Evolutionary conservation across 2,888 invertebrate genomes (phyloP).

Genomic region (Rhamnusium bicolor): DNA sequence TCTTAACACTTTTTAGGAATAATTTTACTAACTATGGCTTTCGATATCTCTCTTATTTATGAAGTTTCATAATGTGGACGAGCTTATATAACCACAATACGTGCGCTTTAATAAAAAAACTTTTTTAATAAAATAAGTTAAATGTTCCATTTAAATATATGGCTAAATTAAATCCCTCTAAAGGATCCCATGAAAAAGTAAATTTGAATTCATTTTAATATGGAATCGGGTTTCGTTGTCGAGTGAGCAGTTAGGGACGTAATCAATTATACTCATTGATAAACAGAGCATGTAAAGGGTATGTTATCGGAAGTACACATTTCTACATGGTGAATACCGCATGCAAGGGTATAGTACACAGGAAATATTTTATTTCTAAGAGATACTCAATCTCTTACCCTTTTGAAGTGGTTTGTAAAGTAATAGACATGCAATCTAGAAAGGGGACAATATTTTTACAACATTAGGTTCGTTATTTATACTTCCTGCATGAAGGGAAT

Average conservation of each 20-base stretch:
- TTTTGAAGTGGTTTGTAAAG: neutral
- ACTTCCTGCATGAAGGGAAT: neutral
- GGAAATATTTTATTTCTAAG: neutral
- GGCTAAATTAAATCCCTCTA: conserved; percentile 13
- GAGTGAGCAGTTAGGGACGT: conserved; percentile 12
- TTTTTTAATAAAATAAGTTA: conserved; percentile 23
- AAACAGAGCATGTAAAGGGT: conserved; percentile 25
- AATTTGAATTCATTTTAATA: conserved; percentile 7
- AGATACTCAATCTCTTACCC: neutral
- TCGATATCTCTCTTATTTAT: neutral
- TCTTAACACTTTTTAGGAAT: neutral
- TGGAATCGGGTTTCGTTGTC: neutral
- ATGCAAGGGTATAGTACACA: neutral
- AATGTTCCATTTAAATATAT: conserved; percentile 21
- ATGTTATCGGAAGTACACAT: conserved; percentile 5
- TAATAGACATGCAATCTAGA: neutral
- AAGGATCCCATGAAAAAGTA: neutral
- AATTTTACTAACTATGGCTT: neutral
- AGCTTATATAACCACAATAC: conserved; percentile 6
- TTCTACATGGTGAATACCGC: neutral
- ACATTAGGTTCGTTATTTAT: neutral
- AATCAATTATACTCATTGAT: conserved; percentile 25
- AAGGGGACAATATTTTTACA: neutral
- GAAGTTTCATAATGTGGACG: neutral
- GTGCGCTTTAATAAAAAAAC: conserved; percentile 24